Evolutionary conservation across 2,797 vertebrate genomes (phyloP).

Genomic region (Melanotaenia boesemani): DNA sequence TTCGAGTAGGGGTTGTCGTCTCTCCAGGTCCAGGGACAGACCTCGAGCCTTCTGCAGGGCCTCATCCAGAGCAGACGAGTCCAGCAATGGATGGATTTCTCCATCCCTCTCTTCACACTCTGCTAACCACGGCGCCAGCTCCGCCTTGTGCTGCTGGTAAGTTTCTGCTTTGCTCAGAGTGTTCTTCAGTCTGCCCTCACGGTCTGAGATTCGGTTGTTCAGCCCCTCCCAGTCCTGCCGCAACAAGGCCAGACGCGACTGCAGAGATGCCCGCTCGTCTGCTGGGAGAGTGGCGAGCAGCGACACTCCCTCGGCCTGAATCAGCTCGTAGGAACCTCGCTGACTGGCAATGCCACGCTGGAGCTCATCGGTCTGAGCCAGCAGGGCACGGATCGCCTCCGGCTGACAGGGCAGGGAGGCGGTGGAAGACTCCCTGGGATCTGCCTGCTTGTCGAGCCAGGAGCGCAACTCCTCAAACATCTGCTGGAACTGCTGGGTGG

Average conservation of each 20-base stretch:
- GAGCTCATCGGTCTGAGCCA: slow-evolving; percentile 91
- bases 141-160: slow-evolving; percentile 87
- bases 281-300: slow-evolving; percentile 89
- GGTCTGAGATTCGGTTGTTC: slow-evolving; percentile 85
- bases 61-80: slow-evolving; percentile 87
- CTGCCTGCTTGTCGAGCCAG: slow-evolving; percentile 90
- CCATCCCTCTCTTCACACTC: slow-evolving; percentile 86
- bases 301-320: slow-evolving; percentile 90
- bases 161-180: slow-evolving; percentile 90
- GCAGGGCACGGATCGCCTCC: slow-evolving; percentile 85
- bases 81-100: slow-evolving; percentile 87
- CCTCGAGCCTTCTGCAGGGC: slow-evolving; percentile 87
- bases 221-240: slow-evolving; percentile 92
- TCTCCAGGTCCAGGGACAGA: slow-evolving; percentile 90
- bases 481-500: slow-evolving; percentile 99
- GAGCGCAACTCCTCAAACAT: slow-evolving; percentile 95
- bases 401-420: slow-evolving; percentile 89
- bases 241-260: slow-evolving; percentile 86
- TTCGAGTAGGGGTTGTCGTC: slow-evolving; percentile 89
- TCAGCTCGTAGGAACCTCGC: slow-evolving; percentile 95
- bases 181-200: slow-evolving; percentile 86
- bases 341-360: slow-evolving; percentile 92
- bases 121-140: slow-evolving; percentile 90
- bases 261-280: slow-evolving; percentile 88
- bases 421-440: slow-evolving; percentile 75